Percentiles rank a stretch among this genome's conserved stretches.
Conservation (phyloP, 2,888 invertebrate species). For the Pantelozetes paolii region DNA sequence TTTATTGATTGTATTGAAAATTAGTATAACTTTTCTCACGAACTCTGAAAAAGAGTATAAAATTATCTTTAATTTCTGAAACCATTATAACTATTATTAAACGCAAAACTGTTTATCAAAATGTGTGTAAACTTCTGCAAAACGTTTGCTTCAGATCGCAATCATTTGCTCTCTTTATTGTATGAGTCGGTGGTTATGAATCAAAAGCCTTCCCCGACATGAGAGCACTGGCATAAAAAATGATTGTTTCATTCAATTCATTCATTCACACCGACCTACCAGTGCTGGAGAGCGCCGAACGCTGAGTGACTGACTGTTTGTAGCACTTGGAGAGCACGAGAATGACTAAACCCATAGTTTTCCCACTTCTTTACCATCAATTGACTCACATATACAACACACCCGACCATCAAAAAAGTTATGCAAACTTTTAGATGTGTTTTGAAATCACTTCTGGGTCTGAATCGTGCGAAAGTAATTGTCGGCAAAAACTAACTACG, state of each 20-base stretch:
- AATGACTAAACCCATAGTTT: conserved; percentile 29
- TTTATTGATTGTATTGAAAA: neutral
- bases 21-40: neutral
- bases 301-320: conserved; percentile 12
- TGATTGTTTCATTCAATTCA: neutral
- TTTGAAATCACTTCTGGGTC: neutral
- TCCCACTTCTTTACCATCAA: conserved; percentile 25
- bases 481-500: neutral
- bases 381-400: conserved; percentile 13
- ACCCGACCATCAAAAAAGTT: neutral
- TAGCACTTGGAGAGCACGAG: neutral
- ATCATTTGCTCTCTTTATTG: conserved; percentile 6
- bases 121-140: conserved; percentile 19
- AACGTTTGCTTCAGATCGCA: neutral
- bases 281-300: neutral
- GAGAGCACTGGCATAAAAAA: neutral
- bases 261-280: conserved; percentile 13
- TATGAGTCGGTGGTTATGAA: conserved; percentile 32
- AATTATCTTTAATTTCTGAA: neutral
- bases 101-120: neutral
- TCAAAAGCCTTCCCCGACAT: conserved; percentile 21
- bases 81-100: conserved; percentile 5
- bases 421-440: conserved; percentile 1
- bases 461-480: conserved; percentile 34
- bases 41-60: neutral